These are phyloP conservation scores for Clytia hemisphaerica DNA, from an alignment of 30 jellyfish, hydroid and myxozoan species.

Conservation along the genomic window DNA sequence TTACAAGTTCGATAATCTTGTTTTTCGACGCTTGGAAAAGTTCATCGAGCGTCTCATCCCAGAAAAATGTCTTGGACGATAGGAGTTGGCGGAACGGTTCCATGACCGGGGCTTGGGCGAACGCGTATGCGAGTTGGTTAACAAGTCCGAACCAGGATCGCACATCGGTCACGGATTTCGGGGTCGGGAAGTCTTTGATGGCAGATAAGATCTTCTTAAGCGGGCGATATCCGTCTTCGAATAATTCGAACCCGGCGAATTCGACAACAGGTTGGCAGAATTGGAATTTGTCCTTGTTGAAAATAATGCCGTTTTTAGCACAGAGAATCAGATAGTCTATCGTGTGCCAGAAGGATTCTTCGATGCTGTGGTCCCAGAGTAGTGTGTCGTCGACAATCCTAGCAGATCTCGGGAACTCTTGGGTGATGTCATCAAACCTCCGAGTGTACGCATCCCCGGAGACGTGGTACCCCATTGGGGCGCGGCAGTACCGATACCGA, in stretches of 20 bases:
- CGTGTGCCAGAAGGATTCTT: slow-evolving; percentile 35
- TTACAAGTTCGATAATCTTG: slow-evolving; percentile 5
- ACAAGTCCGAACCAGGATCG: slow-evolving; percentile 62
- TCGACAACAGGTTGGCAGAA: slow-evolving; percentile 31
- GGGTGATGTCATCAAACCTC: slow-evolving; percentile 37
- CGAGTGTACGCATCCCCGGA: slow-evolving; percentile 61
- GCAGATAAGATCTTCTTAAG: not conserved
- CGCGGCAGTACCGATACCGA: slow-evolving; percentile 33
- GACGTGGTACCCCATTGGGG: slow-evolving; percentile 52
- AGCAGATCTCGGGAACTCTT: too few species aligned
- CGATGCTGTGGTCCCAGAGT: slow-evolving; percentile 22
- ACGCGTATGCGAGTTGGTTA: slow-evolving; percentile 45
- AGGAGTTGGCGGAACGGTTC: slow-evolving; percentile 32
- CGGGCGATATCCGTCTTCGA: slow-evolving; percentile 32
- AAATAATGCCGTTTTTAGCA: slow-evolving; percentile 18
- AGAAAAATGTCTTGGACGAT: not conserved
- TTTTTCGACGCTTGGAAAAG: slow-evolving; percentile 19
- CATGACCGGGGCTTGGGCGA: slow-evolving; percentile 32
- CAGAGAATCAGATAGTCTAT: slow-evolving; percentile 15
- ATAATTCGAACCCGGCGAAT: slow-evolving; percentile 52
- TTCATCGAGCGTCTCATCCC: slow-evolving; percentile 16
- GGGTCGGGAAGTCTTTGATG: too few species aligned
- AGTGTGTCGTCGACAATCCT: slow-evolving; percentile 45
- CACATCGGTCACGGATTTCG: slow-evolving; percentile 23
- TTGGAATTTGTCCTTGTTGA: slow-evolving; percentile 26